Base-by-base conservation (phyloP, 2,113 vertebrate species). In the Bufo gargarizans region DNA sequence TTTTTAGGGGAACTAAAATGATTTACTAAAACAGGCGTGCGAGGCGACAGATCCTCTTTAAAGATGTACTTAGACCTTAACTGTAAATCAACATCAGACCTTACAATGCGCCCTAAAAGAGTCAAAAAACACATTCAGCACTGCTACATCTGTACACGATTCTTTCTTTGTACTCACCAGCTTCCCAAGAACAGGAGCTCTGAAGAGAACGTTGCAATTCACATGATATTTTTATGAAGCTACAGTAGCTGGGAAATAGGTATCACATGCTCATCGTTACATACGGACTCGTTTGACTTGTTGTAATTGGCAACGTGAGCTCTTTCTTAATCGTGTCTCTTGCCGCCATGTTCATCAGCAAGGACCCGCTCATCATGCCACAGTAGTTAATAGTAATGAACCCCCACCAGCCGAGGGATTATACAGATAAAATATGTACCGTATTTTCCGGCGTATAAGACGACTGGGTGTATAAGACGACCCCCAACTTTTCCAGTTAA, bases 291-390 rank as follows among this genome's bases (percentile, higher is more conserved):
- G 47, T 43, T 82, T 82, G 17, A 65, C 50, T 49, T 16, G 1
- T 43, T 55, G 0, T 84, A 84, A 84, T 84, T 84, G 63, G 20
- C 14, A 84, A 43, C 49, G 12, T 55, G 53, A 76, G 84, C 9
- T 47, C 10, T 53, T 85, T 85, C 53, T 10, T 85, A 22, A 83
- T 83, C 69, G 6, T 65, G 63, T 53, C 81, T 69, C 20, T 33
- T 7, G 13, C 17, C 53, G 4, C 20, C 22, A 49, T 20, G 6
- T 22, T 45, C 17, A 49, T 49, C 33, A 14, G 59, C 9, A 33
- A 56, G 4, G 50, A 77, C 19, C 43, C 11, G 14, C 2, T 49
- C n/a, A 10, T 76, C 16, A 17, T 47, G 16, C n/a, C 6, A n/a
- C n/a, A 53, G 49, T 6, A 53, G 3, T 77, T n/a, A 50, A 53